Evolutionary conservation across 1,140 invertebrate genomes (phyloP).

Genomic region (Plectrocnemia conspersa): DNA sequence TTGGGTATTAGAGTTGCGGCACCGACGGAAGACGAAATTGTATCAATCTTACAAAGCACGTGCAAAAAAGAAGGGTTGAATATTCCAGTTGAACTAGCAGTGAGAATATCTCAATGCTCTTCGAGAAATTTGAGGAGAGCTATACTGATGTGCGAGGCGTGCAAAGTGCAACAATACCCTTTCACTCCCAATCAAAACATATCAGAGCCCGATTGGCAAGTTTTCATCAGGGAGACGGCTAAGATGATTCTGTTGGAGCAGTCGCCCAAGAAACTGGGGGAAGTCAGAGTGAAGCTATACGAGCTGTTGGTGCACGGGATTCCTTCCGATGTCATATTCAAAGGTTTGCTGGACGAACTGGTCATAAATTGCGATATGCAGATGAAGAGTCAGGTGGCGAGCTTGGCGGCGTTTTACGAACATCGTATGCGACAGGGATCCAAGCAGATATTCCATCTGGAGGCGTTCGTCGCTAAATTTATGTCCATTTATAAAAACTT

Average conservation of each 20-base stretch:
- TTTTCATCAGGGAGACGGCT: slow-evolving; percentile 84
- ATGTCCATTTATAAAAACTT: slow-evolving; percentile 92
- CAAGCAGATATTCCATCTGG: slow-evolving; percentile 95
- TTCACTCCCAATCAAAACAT: slow-evolving; percentile 80
- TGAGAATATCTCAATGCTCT: slow-evolving; percentile 73
- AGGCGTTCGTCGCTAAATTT: slow-evolving; percentile 94
- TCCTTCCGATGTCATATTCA: slow-evolving; percentile 90
- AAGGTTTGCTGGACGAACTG: slow-evolving; percentile 78
- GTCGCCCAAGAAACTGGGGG: slow-evolving; percentile 75
- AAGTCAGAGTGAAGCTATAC: slow-evolving; percentile 85
- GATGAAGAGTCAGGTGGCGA: slow-evolving; percentile 80
- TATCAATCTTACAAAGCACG: slow-evolving; percentile 63
- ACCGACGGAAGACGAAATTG: slow-evolving; percentile 76
- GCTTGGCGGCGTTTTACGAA: slow-evolving; percentile 83
- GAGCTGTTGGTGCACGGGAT: slow-evolving; percentile 93
- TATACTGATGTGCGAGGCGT: slow-evolving; percentile 90
- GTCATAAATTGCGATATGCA: slow-evolving; percentile 86
- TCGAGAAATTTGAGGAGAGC: slow-evolving; percentile 91
- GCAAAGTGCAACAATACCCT: slow-evolving; percentile 88
- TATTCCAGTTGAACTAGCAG: slow-evolving; percentile 73
- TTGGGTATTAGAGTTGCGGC: slow-evolving; percentile 86
- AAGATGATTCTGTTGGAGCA: slow-evolving; percentile 85
- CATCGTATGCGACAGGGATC: slow-evolving; percentile 84
- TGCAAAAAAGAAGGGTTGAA: slow-evolving; percentile 82
- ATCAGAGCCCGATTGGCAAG: slow-evolving; percentile 88